Evolutionary conservation across 2,888 invertebrate species (phyloP).

Genomic region (Willowsia nigromaculata): DNA sequence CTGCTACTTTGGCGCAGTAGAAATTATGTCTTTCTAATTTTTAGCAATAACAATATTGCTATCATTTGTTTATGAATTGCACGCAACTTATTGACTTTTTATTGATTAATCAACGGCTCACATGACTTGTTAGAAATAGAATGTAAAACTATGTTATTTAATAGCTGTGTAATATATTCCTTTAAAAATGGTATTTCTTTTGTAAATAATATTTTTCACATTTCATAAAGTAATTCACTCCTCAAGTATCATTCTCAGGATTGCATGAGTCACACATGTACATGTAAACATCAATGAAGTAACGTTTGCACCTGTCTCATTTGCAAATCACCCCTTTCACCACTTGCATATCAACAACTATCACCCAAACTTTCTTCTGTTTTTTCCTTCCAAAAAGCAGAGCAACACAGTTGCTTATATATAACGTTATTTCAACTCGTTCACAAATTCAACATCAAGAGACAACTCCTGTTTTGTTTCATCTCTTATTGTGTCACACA

Average conservation of each 20-base stretch:
- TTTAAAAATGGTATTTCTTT: not conserved
- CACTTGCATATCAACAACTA: conserved; percentile 53
- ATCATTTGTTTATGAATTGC: not conserved
- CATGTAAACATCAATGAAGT: not conserved
- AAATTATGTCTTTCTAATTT: not conserved
- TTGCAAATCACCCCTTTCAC: conserved; percentile 68
- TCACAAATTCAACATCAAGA: conserved; percentile 25
- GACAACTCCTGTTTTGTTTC: conserved; percentile 5
- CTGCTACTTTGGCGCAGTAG: conserved; percentile 4
- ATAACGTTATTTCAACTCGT: not conserved
- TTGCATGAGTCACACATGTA: conserved; percentile 43
- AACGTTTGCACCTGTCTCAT: conserved; percentile 57
- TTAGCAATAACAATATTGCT: not conserved
- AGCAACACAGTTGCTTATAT: not conserved
- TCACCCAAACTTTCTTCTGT: conserved; percentile 32
- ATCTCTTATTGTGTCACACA: not conserved
- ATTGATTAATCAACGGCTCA: not conserved
- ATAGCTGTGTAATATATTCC: not conserved
- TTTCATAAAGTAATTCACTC: conserved; percentile 12
- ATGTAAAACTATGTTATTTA: not conserved
- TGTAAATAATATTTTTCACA: not conserved
- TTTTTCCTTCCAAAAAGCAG: conserved; percentile 24
- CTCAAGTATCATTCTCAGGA: not conserved
- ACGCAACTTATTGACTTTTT: not conserved
- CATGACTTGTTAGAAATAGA: not conserved